A percentile compares a stretch with the other conserved stretches of the same genome.
These are phyloP conservation scores for Rattus rattus DNA, from an alignment of 2,113 vertebrate species.

Conservation along the genomic window DNA sequence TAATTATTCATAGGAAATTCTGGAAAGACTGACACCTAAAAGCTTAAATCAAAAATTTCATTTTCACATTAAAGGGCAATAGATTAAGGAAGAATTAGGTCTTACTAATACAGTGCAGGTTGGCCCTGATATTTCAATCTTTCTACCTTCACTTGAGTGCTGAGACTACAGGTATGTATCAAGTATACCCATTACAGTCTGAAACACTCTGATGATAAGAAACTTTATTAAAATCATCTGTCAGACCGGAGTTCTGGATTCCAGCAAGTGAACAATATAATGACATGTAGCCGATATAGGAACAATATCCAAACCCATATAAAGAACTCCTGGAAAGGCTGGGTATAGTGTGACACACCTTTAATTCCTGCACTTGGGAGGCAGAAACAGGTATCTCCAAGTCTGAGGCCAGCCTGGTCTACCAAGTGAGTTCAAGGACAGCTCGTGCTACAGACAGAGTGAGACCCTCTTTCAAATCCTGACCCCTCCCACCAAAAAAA, in stretches of 20 bases:
- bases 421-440: not conserved
- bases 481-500: not conserved
- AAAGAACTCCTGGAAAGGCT: not conserved
- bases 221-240: not conserved
- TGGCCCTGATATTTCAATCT: not conserved
- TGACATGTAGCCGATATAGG: not conserved
- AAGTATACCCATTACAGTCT: not conserved
- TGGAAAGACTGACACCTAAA: not conserved
- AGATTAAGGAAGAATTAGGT: not conserved
- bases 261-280: slow-evolving; percentile 33
- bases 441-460: not conserved
- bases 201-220: not conserved
- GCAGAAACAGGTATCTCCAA: not conserved
- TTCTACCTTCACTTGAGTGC: not conserved
- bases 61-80: not conserved
- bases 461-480: not conserved
- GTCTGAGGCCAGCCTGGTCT: not conserved
- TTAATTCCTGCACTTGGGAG: not conserved
- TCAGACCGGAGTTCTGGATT: not conserved
- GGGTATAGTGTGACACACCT: not conserved
- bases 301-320: not conserved
- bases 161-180: not conserved
- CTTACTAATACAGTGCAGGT: not conserved
- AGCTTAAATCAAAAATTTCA: not conserved
- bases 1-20: not conserved